Evolutionary conservation across 2,797 vertebrate species (phyloP), one percentile per base, ranked within the genome.

Genomic region (Lacerta viridis): DNA sequence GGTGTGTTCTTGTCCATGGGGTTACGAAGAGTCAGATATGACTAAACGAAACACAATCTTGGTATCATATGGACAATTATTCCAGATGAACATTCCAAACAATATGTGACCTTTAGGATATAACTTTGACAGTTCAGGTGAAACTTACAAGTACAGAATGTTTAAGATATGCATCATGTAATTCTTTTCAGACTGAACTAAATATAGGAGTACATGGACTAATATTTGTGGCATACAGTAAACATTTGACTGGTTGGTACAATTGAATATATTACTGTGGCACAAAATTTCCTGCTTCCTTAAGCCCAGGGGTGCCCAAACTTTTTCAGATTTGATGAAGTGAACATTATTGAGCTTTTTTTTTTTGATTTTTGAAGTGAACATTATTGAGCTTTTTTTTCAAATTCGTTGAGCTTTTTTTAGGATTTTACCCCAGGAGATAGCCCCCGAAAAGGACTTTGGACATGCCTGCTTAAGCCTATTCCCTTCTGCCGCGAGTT

Each of bases 151-250:
- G 25, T 77, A 83, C 4, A 68, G n/a, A 36, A 41, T 75, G 55
- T 46, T 23, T 50, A 25, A 69, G 7, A 15, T 29, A 55, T 84
- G 33, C 71, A 39, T 75, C 83, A 84, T 71, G 29, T 43, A 79
- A n/a, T 71, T 59, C 43, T 13, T 39, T 43, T n/a, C 15, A 66
- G 25, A 29, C 23, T 43, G 29, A 59, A 23, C 68, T 80, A 85
- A 72, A 74, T 84, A 68, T 88, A 80, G 33, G 41, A 33, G 25
- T 46, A 13, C 13, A 74, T 83, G 25, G 55, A 72, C 15, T 17
- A 36, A 85, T 85, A 17, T 68, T 89, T 46, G 76, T 72, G 77
- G 20, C 77, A 80, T 80, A 46, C 68, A 64, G 83, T 66, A 77
- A 59, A 76, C 76, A 29, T 29, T 15, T 83, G 72, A 77, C 4